Percentiles rank a stretch among this genome's conserved stretches.
phyloP scores from a whole-genome alignment of 2,113 vertebrate species.

The Tursiops truncatus region DNA sequence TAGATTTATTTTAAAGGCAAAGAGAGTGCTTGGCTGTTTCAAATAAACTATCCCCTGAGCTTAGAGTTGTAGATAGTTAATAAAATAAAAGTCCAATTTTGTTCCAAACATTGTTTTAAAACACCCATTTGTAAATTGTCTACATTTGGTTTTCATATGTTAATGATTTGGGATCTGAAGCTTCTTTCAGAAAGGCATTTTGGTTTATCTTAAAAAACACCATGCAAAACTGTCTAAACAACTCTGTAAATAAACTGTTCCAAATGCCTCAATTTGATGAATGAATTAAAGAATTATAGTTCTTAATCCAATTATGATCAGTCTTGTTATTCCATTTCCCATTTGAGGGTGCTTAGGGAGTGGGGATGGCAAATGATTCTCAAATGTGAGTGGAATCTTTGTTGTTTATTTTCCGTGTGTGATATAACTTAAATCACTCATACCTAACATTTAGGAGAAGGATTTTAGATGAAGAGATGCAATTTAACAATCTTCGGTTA shows the following conservation, averaged over 20 bases:
- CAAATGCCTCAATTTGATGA: slow-evolving; percentile 78
- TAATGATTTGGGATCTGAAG: slow-evolving; percentile 78
- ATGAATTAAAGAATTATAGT: slow-evolving; percentile 80
- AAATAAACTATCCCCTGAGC: slow-evolving; percentile 63
- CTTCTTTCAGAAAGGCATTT: slow-evolving; percentile 76
- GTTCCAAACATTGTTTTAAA: slow-evolving; percentile 76
- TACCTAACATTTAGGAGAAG: slow-evolving; percentile 18
- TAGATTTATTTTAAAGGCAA: slow-evolving; percentile 58
- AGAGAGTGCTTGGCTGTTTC: slow-evolving; percentile 59
- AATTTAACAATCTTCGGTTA: slow-evolving; percentile 34
- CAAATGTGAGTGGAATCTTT: slow-evolving; percentile 44
- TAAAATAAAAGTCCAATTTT: slow-evolving; percentile 71
- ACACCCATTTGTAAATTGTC: slow-evolving; percentile 74
- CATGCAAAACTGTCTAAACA: slow-evolving; percentile 78
- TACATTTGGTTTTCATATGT: slow-evolving; percentile 78
- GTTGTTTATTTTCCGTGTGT: slow-evolving; percentile 38
- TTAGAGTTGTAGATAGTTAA: slow-evolving; percentile 72
- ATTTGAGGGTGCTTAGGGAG: slow-evolving; percentile 13
- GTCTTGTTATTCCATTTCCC: slow-evolving; percentile 64
- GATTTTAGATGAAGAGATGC: neutral
- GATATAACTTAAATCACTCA: neutral
- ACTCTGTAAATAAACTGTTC: slow-evolving; percentile 77
- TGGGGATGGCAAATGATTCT: slow-evolving; percentile 54
- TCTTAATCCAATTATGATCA: slow-evolving; percentile 79
- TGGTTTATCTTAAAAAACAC: slow-evolving; percentile 80